Percentiles rank a stretch among this genome's conserved stretches.
Conservation (phyloP, 2,113 vertebrate genomes). For the Trematocara stigmaticum region DNA sequence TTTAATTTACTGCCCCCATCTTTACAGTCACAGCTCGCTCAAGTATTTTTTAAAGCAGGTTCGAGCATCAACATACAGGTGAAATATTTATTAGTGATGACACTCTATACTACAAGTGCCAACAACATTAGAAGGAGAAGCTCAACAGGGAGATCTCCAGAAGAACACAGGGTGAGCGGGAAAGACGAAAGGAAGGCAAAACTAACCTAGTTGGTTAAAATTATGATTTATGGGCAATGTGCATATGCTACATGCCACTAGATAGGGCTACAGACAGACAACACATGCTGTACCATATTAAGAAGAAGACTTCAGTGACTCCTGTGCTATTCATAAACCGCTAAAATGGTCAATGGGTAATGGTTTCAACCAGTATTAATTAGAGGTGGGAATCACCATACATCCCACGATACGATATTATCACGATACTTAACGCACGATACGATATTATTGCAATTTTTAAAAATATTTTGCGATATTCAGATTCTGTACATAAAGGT, state of each 20-base stretch:
- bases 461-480: no score
- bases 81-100: background rate
- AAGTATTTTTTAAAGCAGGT: background rate
- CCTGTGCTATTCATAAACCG: accelerated
- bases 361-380: background rate
- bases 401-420: no score
- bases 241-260: background rate
- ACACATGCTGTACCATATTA: background rate
- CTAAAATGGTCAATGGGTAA: background rate
- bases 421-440: no score
- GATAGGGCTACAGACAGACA: accelerated
- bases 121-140: background rate
- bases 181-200: background rate
- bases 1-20: background rate
- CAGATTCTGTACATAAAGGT: no score
- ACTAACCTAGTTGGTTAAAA: background rate
- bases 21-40: background rate
- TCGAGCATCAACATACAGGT: background rate
- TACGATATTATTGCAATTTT: no score
- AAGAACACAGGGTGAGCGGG: background rate
- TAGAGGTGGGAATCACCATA: no score
- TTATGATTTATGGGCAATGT: background rate
- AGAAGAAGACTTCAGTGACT: background rate
- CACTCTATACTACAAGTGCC: background rate
- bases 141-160: background rate